These are phyloP conservation scores for Ypsolopha scabrella DNA, from an alignment of 2,888 invertebrate species.

Conservation along the genomic window DNA sequence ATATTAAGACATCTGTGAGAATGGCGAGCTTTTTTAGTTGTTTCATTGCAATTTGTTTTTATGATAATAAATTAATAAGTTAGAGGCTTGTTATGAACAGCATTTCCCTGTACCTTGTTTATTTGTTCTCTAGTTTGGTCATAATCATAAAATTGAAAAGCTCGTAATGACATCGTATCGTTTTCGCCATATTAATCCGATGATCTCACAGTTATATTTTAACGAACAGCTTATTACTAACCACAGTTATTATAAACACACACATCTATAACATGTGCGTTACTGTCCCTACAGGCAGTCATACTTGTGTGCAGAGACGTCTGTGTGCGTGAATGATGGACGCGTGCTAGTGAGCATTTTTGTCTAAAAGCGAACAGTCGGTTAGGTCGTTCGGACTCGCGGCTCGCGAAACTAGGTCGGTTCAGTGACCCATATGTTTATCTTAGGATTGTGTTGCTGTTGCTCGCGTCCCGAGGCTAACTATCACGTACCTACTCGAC, in stretches of 20 bases:
- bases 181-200: slow-evolving; percentile 13
- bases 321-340: slow-evolving; percentile 24
- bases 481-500: slow-evolving; percentile 1
- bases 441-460: slow-evolving; percentile 47
- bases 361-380: slow-evolving; percentile 43
- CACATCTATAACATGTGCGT: not conserved
- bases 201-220: slow-evolving; percentile 22
- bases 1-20: no score
- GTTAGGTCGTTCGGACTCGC: slow-evolving; percentile 20
- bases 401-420: slow-evolving; percentile 57
- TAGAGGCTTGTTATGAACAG: no score
- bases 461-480: slow-evolving; percentile 1
- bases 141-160: no score
- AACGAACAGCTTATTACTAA: slow-evolving; percentile 10
- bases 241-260: slow-evolving; percentile 7
- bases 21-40: no score
- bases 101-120: no score
- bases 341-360: slow-evolving; percentile 30
- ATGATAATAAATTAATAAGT: no score
- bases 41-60: no score
- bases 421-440: slow-evolving; percentile 70
- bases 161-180: no score
- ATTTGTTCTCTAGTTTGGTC: no score
- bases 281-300: not conserved
- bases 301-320: slow-evolving; percentile 8